Base-by-base conservation (phyloP, 30 jellyfish, hydroid and myxozoan genomes). In the Morbakka virulenta region DNA sequence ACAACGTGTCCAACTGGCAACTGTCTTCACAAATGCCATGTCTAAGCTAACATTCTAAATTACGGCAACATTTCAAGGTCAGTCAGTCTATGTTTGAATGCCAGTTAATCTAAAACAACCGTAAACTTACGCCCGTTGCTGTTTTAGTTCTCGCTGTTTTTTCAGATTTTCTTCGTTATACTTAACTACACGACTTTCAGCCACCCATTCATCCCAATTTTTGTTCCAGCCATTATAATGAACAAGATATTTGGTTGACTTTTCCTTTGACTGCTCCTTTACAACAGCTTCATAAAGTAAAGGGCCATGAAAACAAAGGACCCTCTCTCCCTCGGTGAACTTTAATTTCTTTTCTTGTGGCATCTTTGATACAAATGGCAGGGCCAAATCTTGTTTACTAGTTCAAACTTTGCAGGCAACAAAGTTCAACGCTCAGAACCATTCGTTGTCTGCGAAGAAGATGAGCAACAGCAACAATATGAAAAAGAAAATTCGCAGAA, bases 171-270 rank as follows among this genome's bases (percentile, higher is more conserved):
- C 98, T 36, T 91, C 98, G 74, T 93, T 86, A 52, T 65, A 86
- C 53, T 92, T 92, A 93, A 92, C 50, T 23, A 92, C 96, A 6
- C 98, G 87, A 62, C 96, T 86, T 62, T 92, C 96, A 3, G 98
- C 85, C n/a, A 86, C 98, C 98, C 98, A 92, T 57, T 92, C 98
- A 80, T 92, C 96, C 98, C 98, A 92, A 49, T 92, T 92, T 67
- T 79, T 86, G 79, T 92, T 92, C 98, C 98, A 92, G 3, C 98
- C 98, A 79, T 87, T 85, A 91, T 92, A 85, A 53, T 92, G 98
- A 47, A 92, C 79, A 72, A 92, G 62, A 35, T 79, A 92, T 29
- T 85, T 85, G 14, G 96, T 75, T 25, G 75, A 96, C 27, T 87
- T 77, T 62, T 85, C 98, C 63, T 80, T 82, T 66, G 69, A 26